A percentile compares a stretch with the other conserved stretches of the same genome.
These are phyloP conservation scores for Helobdella robusta DNA, from an alignment of 2,888 invertebrate genomes.

Conservation along the genomic window DNA sequence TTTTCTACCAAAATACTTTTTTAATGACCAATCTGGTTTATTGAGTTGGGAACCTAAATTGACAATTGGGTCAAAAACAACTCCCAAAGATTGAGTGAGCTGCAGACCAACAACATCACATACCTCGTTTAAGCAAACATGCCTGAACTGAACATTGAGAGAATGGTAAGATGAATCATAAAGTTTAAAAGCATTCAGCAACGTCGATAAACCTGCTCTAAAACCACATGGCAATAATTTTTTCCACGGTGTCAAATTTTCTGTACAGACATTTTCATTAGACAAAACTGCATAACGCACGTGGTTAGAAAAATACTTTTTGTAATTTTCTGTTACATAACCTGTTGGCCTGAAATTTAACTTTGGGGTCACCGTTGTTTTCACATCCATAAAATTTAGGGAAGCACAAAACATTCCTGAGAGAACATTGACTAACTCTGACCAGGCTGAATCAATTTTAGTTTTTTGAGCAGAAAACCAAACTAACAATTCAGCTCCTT, in stretches of 20 bases:
- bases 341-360: constrained; percentile 72
- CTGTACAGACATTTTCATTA: constrained; percentile 91
- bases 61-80: constrained; percentile 59
- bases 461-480: constrained; percentile 65
- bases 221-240: constrained; percentile 87
- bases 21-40: constrained; percentile 68
- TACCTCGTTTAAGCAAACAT: constrained; percentile 57
- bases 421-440: constrained; percentile 73
- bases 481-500: constrained; percentile 85
- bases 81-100: constrained; percentile 71
- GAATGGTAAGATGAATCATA: constrained; percentile 90
- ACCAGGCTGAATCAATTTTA: constrained; percentile 71
- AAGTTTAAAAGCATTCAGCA: constrained; percentile 79
- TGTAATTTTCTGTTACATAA: constrained; percentile 55
- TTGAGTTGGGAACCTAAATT: constrained; percentile 9
- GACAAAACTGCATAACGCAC: constrained; percentile 74
- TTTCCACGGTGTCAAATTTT: constrained; percentile 96
- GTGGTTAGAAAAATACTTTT: constrained; percentile 35
- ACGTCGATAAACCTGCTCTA: constrained; percentile 67
- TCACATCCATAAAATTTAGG: constrained; percentile 77
- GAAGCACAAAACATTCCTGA: constrained; percentile 94
- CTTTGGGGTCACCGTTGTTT: constrained; percentile 68
- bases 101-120: constrained; percentile 64
- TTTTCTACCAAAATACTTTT: constrained; percentile 75
- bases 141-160: constrained; percentile 71